Base-by-base conservation (phyloP, 2,888 invertebrate species). In the Cataglyphis livida region DNA sequence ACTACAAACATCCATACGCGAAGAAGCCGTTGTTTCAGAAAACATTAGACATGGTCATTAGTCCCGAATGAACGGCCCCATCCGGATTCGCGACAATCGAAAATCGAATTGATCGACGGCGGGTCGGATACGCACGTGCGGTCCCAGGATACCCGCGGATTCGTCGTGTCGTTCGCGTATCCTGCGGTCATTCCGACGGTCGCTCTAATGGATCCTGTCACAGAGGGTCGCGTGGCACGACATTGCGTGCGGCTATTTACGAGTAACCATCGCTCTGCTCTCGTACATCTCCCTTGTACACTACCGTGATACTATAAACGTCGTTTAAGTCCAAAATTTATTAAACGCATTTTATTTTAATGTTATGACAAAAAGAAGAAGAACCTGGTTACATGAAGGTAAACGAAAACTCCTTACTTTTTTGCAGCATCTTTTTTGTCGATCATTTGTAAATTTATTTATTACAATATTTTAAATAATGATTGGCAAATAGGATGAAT, bases 181-280 rank as follows among this genome's bases (percentile, higher is more conserved):
- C 84, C 88, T 85, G 89, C 65, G 89, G 82, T 85, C 87, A 81
- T 89, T 81, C 81, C n/a, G 54, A 68, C 68, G 83, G 59, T 59
- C 71, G 75, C 86, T 84, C 85, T 89, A 88, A 88, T 87, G 88
- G 88, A 73, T 83, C 82, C 82, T 75, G 66, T 84, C 85, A 82
- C 81, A 65, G 76, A 89, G 87, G 87, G 88, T 88, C 88, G 68
- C 82, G 79, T 82, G 82, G 59, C 81, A n/a, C 38, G 87, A 82
- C 83, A 84, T 88, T 87, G 88, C 88, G 88, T 89, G 88, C 89
- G 81, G 81, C 83, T 87, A 84, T 88, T 87, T 89, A 88, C 85
- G 83, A 89, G 79, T 66, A 78, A 82, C 81, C 79, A 75, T 81
- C 81, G 48, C 70, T 59, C 73, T 75, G 66, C 79, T 76, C 78